These are phyloP conservation scores for Oncorhynchus clarkii DNA, from an alignment of 2,113 vertebrate species.

Conservation along the genomic window DNA sequence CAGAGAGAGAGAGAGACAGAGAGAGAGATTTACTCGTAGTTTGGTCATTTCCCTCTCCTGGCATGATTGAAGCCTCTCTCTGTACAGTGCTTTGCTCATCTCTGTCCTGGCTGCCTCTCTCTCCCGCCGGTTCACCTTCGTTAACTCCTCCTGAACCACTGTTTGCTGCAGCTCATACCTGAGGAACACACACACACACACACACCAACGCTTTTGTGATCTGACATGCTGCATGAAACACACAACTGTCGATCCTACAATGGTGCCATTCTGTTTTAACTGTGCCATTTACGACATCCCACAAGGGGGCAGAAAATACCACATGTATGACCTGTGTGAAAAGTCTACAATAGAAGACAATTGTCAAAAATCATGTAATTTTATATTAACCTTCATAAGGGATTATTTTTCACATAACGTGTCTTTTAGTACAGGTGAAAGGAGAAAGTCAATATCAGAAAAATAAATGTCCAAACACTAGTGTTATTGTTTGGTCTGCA, in stretches of 20 bases:
- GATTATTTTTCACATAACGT: too few relatives aligned
- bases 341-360: too few relatives aligned
- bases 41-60: slow-evolving; percentile 72
- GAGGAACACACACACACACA: slow-evolving; percentile 2
- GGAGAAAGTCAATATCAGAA: not conserved
- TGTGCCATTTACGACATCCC: not conserved
- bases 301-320: not conserved
- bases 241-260: too few relatives aligned
- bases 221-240: too few relatives aligned
- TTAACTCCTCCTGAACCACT: slow-evolving; percentile 77
- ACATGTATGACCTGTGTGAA: not conserved
- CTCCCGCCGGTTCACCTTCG: slow-evolving; percentile 75
- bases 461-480: not conserved
- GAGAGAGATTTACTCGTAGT: slow-evolving; percentile 67
- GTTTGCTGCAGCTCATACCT: slow-evolving; percentile 81
- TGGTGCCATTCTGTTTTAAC: not conserved
- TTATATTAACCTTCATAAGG: too few relatives aligned
- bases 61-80: slow-evolving; percentile 51
- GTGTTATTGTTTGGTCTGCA: not conserved
- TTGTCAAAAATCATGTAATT: not conserved
- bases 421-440: too few relatives aligned
- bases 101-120: slow-evolving; percentile 70
- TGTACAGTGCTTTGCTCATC: slow-evolving; percentile 53
- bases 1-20: not conserved
- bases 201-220: too few relatives aligned